These are phyloP conservation scores for Gadopsis marmoratus DNA, from an alignment of 2,797 vertebrate species.

Conservation along the genomic window DNA sequence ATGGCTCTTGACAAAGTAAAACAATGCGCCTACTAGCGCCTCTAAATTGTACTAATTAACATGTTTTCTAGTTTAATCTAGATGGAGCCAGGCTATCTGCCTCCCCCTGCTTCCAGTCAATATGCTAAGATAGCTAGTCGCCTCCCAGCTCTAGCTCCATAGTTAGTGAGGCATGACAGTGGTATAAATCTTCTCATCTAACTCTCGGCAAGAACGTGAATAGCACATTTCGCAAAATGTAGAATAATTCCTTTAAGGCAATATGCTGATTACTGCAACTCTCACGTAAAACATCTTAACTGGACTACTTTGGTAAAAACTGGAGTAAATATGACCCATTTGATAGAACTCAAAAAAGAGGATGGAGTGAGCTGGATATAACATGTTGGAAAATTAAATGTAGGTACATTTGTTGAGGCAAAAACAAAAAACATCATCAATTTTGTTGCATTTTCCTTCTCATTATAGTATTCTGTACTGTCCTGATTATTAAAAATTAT, in stretches of 20 bases:
- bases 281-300: background rate
- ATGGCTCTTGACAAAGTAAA: background rate
- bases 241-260: background rate
- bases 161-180: background rate
- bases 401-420: slow-evolving; percentile 5
- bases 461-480: no score
- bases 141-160: background rate
- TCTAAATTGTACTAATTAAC: background rate
- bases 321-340: background rate
- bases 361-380: background rate
- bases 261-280: slow-evolving; percentile 11
- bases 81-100: background rate
- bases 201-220: slow-evolving; percentile 1
- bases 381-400: background rate
- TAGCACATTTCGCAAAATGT: background rate
- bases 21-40: background rate
- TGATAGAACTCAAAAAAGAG: background rate
- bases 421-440: slow-evolving; percentile 18
- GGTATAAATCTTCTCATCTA: slow-evolving; percentile 11
- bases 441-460: background rate
- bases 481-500: slow-evolving; percentile 14
- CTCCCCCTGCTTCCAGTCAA: background rate
- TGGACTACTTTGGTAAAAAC: background rate
- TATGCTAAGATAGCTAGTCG: background rate
- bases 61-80: slow-evolving; percentile 12